phyloP scores from a whole-genome alignment of 2,888 invertebrate species.

The Drosophila colorata region DNA sequence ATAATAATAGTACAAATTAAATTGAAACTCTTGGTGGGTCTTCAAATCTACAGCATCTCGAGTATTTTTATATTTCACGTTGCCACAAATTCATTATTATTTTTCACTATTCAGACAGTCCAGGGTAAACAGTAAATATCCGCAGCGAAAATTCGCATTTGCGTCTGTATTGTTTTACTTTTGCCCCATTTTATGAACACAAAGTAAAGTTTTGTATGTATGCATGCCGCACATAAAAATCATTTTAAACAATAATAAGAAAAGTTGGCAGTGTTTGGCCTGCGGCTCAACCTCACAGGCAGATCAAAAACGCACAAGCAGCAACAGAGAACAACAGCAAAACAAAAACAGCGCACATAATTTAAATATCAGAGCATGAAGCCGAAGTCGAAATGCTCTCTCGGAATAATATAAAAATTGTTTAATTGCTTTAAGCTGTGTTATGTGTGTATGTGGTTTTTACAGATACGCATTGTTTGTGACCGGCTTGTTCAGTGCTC shows the following conservation, averaged over 20 bases:
- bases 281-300: constrained; percentile 54
- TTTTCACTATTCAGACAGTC: constrained; percentile 5
- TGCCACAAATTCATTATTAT: constrained; percentile 25
- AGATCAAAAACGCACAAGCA: constrained; percentile 53
- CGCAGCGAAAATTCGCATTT: constrained; percentile 34
- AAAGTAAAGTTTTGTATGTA: constrained; percentile 37
- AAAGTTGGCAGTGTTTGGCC: constrained; percentile 73
- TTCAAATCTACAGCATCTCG: neutral
- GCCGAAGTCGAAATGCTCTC: constrained; percentile 27
- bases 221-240: constrained; percentile 46
- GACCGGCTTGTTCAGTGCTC: neutral
- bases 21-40: neutral
- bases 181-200: constrained; percentile 65
- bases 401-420: neutral
- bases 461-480: neutral
- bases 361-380: neutral
- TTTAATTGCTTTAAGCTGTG: neutral
- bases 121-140: neutral
- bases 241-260: constrained; percentile 72
- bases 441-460: too few species aligned
- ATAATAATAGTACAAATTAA: neutral
- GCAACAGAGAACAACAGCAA: constrained; percentile 30
- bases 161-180: constrained; percentile 60
- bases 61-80: neutral
- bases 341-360: constrained; percentile 27